phyloP scores from a whole-genome alignment of 2,888 invertebrate genomes.

The Trachelus stipa region DNA sequence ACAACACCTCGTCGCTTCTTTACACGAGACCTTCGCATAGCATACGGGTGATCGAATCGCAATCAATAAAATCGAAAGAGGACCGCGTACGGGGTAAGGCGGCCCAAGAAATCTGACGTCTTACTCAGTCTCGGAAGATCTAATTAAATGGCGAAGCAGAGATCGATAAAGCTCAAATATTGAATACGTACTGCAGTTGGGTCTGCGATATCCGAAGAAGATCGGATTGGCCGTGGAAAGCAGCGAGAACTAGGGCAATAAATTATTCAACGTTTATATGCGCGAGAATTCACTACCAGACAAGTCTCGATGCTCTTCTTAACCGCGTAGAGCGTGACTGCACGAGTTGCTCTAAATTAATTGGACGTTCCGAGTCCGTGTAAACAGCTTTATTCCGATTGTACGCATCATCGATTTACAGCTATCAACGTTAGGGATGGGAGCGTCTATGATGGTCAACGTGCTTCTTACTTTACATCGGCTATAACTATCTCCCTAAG shows the following conservation, averaged over 20 bases:
- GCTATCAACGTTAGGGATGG: neutral
- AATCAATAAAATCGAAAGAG: neutral
- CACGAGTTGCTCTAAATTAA: neutral
- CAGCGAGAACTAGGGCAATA: neutral
- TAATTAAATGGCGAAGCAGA: neutral
- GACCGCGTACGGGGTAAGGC: neutral
- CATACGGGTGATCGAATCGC: neutral
- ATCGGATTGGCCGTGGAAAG: neutral
- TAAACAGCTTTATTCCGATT: neutral
- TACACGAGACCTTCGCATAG: neutral
- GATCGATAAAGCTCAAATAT: neutral
- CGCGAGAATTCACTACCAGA: neutral
- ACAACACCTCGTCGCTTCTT: neutral
- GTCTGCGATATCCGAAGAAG: neutral
- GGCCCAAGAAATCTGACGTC: neutral
- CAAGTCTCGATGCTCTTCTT: neutral
- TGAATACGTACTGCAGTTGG: neutral
- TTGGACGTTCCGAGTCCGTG: neutral
- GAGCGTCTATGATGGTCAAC: neutral
- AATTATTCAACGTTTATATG: neutral
- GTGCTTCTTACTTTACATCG: neutral
- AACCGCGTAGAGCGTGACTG: too few relatives aligned
- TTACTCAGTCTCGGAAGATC: neutral
- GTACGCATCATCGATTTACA: neutral
- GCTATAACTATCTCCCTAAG: neutral